Evolutionary conservation across 2,888 invertebrate species (phyloP).

Genomic region (Agrotis ipsilon): DNA sequence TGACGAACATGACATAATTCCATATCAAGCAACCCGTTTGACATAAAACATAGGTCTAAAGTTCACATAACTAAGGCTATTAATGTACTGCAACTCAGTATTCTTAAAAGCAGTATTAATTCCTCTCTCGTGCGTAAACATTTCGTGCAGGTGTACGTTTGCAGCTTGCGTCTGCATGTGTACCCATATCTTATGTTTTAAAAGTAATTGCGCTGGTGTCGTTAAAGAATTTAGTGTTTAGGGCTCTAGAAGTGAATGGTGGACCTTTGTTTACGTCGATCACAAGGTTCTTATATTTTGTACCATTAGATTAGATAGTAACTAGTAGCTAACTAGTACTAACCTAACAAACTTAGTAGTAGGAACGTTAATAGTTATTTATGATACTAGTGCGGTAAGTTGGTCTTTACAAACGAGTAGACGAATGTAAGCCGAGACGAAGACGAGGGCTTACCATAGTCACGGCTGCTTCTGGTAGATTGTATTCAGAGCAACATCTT

Average conservation of each 20-base stretch:
- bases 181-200: slow-evolving; percentile 51
- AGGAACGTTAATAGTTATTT: too few relatives aligned
- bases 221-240: slow-evolving; percentile 43
- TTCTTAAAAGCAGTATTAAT: slow-evolving; percentile 54
- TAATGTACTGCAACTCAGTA: slow-evolving; percentile 55
- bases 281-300: slow-evolving; percentile 3
- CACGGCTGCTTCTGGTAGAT: too few relatives aligned
- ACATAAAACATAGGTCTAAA: slow-evolving; percentile 44
- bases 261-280: slow-evolving; percentile 13
- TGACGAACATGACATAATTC: slow-evolving; percentile 21
- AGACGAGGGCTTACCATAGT: too few relatives aligned
- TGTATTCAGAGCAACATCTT: too few relatives aligned
- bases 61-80: slow-evolving; percentile 41
- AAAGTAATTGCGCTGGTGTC: slow-evolving; percentile 51
- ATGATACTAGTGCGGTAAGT: too few relatives aligned
- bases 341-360: too few relatives aligned
- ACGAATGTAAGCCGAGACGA: too few relatives aligned
- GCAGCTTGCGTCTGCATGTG: slow-evolving; percentile 60
- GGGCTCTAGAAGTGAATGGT: slow-evolving; percentile 33
- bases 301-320: too few relatives aligned
- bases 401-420: too few relatives aligned
- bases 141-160: slow-evolving; percentile 56
- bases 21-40: slow-evolving; percentile 27
- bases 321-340: too few relatives aligned
- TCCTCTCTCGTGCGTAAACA: slow-evolving; percentile 52